phyloP scores from a whole-genome alignment of 2,113 vertebrate genomes.

The Octodon degus region DNA sequence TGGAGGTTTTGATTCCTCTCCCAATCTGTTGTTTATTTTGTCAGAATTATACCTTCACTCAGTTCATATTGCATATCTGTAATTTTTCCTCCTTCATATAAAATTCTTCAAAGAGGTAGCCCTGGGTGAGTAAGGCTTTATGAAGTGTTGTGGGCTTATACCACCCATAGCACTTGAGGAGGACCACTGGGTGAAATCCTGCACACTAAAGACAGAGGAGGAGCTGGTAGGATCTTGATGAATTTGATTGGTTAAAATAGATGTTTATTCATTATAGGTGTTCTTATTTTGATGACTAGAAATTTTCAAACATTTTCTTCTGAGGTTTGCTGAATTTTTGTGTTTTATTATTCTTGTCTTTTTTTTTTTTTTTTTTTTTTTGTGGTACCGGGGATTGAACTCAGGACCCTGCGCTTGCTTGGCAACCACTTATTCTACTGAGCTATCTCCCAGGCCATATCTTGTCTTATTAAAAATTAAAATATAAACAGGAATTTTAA shows the following conservation, averaged over 20 bases:
- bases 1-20: not conserved
- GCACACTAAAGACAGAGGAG: fast-evolving
- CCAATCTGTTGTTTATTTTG: not conserved
- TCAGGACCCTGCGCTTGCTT: too few relatives aligned
- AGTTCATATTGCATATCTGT: not conserved
- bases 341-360: not conserved
- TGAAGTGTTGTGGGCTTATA: not conserved
- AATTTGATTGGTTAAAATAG: not conserved
- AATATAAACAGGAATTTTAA: not conserved
- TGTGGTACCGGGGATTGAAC: too few relatives aligned
- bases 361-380: not conserved
- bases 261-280: not conserved
- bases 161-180: not conserved
- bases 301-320: conserved; percentile 28
- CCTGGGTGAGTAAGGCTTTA: not conserved
- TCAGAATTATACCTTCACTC: not conserved
- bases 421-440: too few relatives aligned
- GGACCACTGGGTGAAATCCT: not conserved
- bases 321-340: not conserved
- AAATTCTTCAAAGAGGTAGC: conserved; percentile 20
- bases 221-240: not conserved
- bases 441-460: too few relatives aligned
- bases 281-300: not conserved
- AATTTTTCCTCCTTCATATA: not conserved
- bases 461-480: not conserved